These are phyloP conservation scores for Steinernema scapterisci DNA, from an alignment of 2,888 invertebrate species.

Conservation along the genomic window DNA sequence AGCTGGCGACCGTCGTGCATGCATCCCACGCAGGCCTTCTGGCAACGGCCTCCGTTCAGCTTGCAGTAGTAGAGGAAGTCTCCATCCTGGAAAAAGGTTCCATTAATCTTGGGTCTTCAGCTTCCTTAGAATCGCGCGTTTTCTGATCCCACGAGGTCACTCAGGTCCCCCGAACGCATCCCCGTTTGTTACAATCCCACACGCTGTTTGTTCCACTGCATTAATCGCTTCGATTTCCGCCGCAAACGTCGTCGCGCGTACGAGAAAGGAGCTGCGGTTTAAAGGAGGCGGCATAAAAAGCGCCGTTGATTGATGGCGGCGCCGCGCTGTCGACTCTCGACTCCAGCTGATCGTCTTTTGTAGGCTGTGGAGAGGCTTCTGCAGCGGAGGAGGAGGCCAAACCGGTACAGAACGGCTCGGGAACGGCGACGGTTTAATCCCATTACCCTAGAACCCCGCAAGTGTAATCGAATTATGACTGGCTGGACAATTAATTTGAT, in stretches of 20 bases:
- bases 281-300: constrained; percentile 9
- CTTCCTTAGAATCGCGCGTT: not conserved
- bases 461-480: constrained; percentile 17
- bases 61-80: constrained; percentile 65
- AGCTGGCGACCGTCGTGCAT: constrained; percentile 49
- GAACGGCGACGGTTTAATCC: constrained; percentile 23
- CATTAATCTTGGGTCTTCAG: not conserved
- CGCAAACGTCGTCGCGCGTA: too few relatives aligned
- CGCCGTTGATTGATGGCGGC: constrained; percentile 22
- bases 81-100: constrained; percentile 58
- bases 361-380: too few relatives aligned
- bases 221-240: constrained; percentile 31
- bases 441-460: not conserved
- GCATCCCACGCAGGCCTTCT: constrained; percentile 61
- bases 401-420: not conserved
- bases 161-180: not conserved
- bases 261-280: not conserved
- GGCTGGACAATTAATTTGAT: constrained; percentile 23
- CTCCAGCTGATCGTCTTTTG: constrained; percentile 20
- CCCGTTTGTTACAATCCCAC: not conserved
- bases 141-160: too few relatives aligned
- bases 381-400: not conserved
- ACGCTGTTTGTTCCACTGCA: constrained; percentile 23
- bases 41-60: constrained; percentile 52
- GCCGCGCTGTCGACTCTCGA: constrained; percentile 16